Conservation (phyloP, 2,113 vertebrate genomes). For the Peromyscus polionotus region DNA sequence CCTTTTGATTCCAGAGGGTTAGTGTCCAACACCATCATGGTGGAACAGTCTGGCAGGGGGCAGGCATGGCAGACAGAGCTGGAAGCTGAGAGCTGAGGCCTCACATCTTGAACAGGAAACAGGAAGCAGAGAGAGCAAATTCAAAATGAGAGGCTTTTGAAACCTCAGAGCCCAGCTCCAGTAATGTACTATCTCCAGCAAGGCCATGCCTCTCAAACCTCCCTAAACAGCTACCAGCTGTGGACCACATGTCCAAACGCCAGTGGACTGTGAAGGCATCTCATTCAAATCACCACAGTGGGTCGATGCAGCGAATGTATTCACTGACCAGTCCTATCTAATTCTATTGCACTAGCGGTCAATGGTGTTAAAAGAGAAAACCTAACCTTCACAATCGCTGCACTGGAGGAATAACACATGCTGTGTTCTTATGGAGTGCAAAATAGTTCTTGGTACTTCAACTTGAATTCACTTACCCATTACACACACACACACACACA, state of each 20-base stretch:
- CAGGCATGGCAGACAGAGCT: not conserved
- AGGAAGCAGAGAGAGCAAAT: not conserved
- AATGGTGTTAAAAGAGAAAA: not conserved
- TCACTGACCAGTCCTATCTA: not conserved
- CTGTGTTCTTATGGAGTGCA: not conserved
- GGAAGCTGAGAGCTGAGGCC: not conserved
- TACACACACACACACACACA: no score
- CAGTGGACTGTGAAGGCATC: not conserved
- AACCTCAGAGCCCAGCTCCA: not conserved
- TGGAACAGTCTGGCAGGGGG: not conserved
- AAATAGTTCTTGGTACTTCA: not conserved
- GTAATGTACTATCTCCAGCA: not conserved
- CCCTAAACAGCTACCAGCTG: not conserved
- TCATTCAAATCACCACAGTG: not conserved
- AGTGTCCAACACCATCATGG: not conserved
- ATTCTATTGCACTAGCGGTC: not conserved
- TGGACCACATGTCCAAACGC: not conserved
- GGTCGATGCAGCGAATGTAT: not conserved
- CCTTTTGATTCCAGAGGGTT: not conserved
- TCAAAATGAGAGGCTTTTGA: not conserved
- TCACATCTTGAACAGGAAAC: not conserved
- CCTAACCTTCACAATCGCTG: not conserved
- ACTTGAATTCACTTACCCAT: not conserved
- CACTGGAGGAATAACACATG: not conserved
- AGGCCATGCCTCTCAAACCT: not conserved